phyloP scores from a whole-genome alignment of 2,888 invertebrate species.

The Phytoseiulus persimilis region DNA sequence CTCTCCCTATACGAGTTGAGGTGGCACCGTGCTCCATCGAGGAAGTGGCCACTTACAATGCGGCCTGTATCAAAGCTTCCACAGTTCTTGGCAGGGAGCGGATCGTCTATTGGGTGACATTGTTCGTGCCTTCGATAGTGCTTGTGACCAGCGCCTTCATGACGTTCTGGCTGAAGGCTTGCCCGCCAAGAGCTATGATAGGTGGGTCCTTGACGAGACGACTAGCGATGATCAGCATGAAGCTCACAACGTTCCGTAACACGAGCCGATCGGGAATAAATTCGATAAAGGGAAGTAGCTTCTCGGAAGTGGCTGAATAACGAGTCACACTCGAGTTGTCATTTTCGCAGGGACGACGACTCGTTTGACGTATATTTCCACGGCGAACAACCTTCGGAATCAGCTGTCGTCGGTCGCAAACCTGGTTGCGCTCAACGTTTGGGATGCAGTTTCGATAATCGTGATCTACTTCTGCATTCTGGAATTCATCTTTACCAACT shows the following conservation, averaged over 20 bases:
- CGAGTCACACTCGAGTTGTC: too few relatives aligned
- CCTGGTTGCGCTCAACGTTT: constrained; percentile 22
- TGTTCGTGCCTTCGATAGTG: neutral
- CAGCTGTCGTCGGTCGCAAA: neutral
- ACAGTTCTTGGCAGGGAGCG: neutral
- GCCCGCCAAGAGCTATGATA: neutral
- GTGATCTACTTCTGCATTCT: constrained; percentile 18
- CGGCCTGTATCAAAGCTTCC: constrained; percentile 16
- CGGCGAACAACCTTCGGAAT: constrained; percentile 31
- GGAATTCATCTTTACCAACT: constrained; percentile 10
- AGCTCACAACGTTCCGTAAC: too few relatives aligned
- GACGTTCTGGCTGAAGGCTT: constrained; percentile 11
- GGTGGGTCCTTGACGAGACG: neutral
- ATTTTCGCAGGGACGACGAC: constrained; percentile 11
- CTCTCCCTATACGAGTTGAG: neutral
- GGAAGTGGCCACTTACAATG: neutral
- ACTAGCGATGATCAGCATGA: too few relatives aligned
- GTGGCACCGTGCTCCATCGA: constrained; percentile 6
- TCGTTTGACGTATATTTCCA: neutral
- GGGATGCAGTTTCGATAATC: constrained; percentile 10
- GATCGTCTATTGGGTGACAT: constrained; percentile 6
- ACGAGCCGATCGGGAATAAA: too few relatives aligned
- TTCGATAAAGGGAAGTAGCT: too few relatives aligned
- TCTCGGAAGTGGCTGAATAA: too few relatives aligned
- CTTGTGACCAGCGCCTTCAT: constrained; percentile 18